Base-by-base conservation (phyloP, 1,140 invertebrate genomes). In the Gyrodactylus bullatarudis region DNA sequence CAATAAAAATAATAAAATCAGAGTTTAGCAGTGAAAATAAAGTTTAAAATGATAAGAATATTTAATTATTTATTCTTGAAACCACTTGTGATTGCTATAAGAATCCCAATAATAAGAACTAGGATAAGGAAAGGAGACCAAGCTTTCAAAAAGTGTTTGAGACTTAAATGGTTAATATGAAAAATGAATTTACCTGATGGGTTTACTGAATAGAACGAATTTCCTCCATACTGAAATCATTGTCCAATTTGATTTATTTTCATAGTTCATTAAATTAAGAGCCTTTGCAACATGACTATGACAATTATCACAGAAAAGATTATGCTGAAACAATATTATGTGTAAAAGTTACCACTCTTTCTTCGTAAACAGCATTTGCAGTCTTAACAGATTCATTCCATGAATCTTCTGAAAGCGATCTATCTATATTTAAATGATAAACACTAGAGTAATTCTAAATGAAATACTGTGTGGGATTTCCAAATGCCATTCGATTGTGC, bases 241-340 rank as follows among this genome's bases (percentile, higher is more conserved):
- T 78, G 93, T 95, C 89, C 90, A 96, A 25, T 82, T 85, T 8
- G 80, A 84, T 70, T 84, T 86, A 70, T 85, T 84, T 74, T 87
- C 81, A 78, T 95, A 97, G 24, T 84, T 83, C 91, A 96, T 96
- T 69, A 87, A 80, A 78, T 92, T 91, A n/a, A 99, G 81, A 0
- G 94, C 91, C 74, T 85, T 87, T 0, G 91, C 91, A 69, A 95
- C 91, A 83, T 97, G 92, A 0, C 91, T 96, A 81, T 99, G 94
- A 78, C 94, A 99, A 80, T 99, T 99, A 79, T 98, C 93, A 81
- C 89, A 95, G 77, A 86, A 88, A 75, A 98, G 81, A 79, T 95
- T 96, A 78, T 99, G 93, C 87, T 88, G 80, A 74, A 78, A 78
- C 74, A 75, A 73, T 69, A 74, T 21, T 69, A 74, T 72, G 74